These are phyloP conservation scores for Sylvia atricapilla DNA, from an alignment of 2,113 vertebrate species.

Conservation along the genomic window DNA sequence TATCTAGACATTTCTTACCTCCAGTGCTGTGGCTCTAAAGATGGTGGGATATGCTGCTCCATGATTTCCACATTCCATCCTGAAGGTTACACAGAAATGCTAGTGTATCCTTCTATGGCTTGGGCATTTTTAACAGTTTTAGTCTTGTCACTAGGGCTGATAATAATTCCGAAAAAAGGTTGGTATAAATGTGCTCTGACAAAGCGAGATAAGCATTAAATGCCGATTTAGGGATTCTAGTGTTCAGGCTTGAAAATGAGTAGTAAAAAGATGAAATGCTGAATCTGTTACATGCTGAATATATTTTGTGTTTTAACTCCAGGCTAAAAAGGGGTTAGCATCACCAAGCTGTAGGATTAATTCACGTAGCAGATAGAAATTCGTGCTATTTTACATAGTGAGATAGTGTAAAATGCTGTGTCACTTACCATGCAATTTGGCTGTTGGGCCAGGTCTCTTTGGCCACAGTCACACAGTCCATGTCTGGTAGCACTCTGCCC, in stretches of 20 bases:
- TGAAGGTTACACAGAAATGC: not conserved
- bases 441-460: not conserved
- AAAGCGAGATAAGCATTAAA: constrained; percentile 1
- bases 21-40: not conserved
- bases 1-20: not conserved
- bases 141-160: not conserved
- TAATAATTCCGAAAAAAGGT: not conserved
- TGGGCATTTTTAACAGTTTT: not conserved
- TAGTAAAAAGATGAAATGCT: not conserved
- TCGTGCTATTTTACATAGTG: not conserved
- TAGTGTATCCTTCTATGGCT: not conserved
- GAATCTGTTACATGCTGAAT: not conserved
- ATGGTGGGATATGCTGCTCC: not conserved
- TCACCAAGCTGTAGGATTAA: not conserved
- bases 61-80: not conserved
- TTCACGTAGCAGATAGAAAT: not conserved
- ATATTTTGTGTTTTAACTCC: not conserved
- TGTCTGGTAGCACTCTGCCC: not conserved
- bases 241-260: not conserved
- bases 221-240: not conserved
- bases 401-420: not conserved
- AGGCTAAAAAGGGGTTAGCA: not conserved
- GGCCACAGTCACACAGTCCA: not conserved
- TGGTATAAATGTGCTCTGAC: not conserved
- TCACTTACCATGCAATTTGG: not conserved